phyloP scores from a whole-genome alignment of 2,113 vertebrate species.

The Tragelaphus strepsiceros region DNA sequence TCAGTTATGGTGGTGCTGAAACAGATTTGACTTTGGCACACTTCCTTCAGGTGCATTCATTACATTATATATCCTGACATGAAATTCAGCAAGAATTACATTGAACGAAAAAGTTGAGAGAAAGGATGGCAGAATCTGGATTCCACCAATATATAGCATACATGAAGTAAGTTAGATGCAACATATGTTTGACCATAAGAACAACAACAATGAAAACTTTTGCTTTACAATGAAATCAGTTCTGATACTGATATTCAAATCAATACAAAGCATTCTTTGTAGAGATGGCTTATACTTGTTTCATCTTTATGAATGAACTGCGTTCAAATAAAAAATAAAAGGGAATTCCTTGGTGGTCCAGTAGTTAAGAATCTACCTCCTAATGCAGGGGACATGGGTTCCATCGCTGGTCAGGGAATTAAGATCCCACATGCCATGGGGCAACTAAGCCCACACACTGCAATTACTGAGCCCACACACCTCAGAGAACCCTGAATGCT shows the following conservation, averaged over 20 bases:
- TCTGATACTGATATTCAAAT: neutral
- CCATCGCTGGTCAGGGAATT: neutral
- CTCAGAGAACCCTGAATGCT: neutral
- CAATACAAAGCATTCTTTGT: neutral
- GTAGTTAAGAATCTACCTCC: neutral
- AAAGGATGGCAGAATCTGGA: neutral
- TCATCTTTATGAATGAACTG: neutral
- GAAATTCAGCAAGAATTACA: neutral
- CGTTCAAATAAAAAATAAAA: neutral
- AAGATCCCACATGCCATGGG: neutral
- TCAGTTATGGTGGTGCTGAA: neutral
- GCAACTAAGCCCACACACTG: neutral
- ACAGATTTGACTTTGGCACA: neutral
- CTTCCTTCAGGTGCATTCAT: neutral
- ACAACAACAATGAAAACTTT: neutral
- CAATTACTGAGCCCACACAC: neutral
- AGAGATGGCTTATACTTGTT: neutral
- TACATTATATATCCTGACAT: neutral
- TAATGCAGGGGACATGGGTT: neutral
- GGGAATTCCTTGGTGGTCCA: neutral
- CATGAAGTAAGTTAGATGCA: neutral
- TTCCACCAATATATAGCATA: neutral
- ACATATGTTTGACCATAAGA: neutral
- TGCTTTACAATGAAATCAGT: neutral
- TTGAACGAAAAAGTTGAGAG: neutral